Evolutionary conservation across 2,888 invertebrate species (phyloP).

Genomic region (Epinotia bilunana): DNA sequence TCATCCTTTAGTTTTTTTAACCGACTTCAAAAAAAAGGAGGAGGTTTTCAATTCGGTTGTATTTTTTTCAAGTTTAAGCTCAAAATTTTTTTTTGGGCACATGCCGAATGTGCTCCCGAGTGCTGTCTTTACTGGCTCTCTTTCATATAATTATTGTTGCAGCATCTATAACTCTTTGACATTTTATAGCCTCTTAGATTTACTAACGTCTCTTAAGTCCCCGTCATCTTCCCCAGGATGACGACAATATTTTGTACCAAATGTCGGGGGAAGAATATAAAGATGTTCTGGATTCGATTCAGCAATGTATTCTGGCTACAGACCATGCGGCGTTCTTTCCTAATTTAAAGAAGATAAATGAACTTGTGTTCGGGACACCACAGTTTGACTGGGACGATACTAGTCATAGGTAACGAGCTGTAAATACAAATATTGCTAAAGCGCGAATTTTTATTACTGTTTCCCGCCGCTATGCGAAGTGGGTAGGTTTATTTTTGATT

Average conservation of each 20-base stretch:
- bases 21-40: no score
- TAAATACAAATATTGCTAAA: not conserved
- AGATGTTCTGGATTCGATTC: conserved; percentile 89
- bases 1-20: not conserved
- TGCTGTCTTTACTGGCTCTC: not conserved
- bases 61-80: no score
- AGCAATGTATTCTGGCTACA: conserved; percentile 93
- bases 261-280: conserved; percentile 90
- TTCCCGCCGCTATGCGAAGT: conserved; percentile 13
- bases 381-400: conserved; percentile 87
- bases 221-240: conserved; percentile 85
- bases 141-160: not conserved
- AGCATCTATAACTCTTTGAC: no score
- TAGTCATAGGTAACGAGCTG: conserved; percentile 82
- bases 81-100: no score
- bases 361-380: conserved; percentile 82
- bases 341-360: conserved; percentile 84
- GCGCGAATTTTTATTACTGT: not conserved
- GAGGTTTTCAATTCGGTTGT: no score
- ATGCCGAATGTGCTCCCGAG: no score
- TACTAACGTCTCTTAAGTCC: not conserved
- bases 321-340: conserved; percentile 93
- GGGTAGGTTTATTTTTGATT: not conserved
- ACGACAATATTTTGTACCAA: conserved; percentile 93
- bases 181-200: not conserved